Evolutionary conservation across 2,797 vertebrate genomes (phyloP), one percentile per base, ranked within the genome.

Genomic region (Molothrus ater): DNA sequence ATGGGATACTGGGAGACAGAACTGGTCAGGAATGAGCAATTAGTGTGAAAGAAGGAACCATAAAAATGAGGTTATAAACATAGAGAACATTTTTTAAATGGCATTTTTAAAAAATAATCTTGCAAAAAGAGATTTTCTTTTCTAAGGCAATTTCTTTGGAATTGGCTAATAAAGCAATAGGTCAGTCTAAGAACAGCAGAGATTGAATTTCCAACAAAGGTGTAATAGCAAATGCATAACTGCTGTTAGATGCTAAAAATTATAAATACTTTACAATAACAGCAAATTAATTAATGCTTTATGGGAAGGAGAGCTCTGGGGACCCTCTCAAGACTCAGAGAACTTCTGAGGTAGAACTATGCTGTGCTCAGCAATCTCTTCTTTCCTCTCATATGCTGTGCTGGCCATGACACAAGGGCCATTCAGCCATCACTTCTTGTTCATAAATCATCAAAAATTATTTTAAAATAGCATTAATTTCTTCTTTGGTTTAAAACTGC

Each of bases 31-130:
- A 95, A 88, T 40, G 36, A 90, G 38, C 56, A 84, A 66, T 81
- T 88, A 60, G 24, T 81, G 76, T 63, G 90, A 76, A 90, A 80
- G 64, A 88, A 92, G n/a, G 43, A 93, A 92, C 80, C 48, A 80
- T 31, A 45, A 94, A 92, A 84, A 66, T 73, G 31, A 90, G 7
- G 19, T 66, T 86, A 80, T 70, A 94, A 88, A 80, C 34, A 70
- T 0, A 63, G 32, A 75, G 24, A 66, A 73, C 45, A 34, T 59
- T 88, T 69, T 48, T 2, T 15, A 90, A 90, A 48, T 4, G 29
- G 11, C 38, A 54, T 80, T 86, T 80, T 75, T 21, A 45, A 84
- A 80, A 68, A 54, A 47, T 22, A 86, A 26, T n/a, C 13, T 68
- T 59, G 28, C 10, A 8, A 50, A 69, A 79, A 56, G 7, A 34